Evolutionary conservation across 2,113 vertebrate species (phyloP).

Genomic region (Rhabdomys dilectus): DNA sequence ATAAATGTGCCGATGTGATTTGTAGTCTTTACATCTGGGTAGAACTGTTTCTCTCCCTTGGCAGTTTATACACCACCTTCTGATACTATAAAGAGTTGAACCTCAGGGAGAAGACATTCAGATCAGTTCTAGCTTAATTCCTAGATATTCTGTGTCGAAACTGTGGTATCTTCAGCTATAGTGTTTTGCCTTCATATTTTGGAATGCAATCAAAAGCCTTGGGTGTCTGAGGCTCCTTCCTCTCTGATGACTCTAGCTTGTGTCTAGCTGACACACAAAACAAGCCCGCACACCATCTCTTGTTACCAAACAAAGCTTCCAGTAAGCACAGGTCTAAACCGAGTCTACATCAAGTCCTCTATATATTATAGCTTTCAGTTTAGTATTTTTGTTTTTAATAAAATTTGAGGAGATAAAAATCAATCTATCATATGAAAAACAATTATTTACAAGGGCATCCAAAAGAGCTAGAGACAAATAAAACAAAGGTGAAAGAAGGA

Average conservation of each 20-base stretch:
- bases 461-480: background rate
- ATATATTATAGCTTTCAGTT: background rate
- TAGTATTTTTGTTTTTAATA: background rate
- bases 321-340: background rate
- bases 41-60: background rate
- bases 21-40: background rate
- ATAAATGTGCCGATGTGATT: background rate
- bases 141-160: background rate
- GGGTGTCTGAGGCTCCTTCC: background rate
- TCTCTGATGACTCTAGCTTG: background rate
- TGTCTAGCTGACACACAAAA: background rate
- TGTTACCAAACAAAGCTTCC: background rate
- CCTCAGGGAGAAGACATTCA: background rate
- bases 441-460: background rate
- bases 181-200: background rate
- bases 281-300: background rate
- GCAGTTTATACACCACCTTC: background rate
- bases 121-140: background rate
- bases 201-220: too few species aligned
- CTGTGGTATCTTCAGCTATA: background rate
- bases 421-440: background rate
- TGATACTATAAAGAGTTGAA: background rate
- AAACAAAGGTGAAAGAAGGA: background rate
- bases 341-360: background rate
- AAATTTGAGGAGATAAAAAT: background rate